Evolutionary conservation across 2,113 vertebrate genomes (phyloP).

Genomic region (Coptodon rendalli): DNA sequence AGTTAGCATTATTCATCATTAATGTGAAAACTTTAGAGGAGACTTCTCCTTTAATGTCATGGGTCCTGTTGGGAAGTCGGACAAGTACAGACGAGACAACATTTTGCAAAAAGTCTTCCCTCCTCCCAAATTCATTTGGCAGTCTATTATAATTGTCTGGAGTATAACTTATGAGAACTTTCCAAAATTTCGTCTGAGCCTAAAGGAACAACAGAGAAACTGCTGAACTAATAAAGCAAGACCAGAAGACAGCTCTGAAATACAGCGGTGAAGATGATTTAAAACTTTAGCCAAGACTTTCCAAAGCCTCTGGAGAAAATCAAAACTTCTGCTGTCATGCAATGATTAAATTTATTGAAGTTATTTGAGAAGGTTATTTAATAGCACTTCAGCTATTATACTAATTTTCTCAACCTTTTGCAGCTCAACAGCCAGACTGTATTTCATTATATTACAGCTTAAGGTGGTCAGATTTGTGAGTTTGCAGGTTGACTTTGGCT

Average conservation of each 20-base stretch:
- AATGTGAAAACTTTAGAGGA: neutral
- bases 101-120: neutral
- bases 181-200: neutral
- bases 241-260: neutral
- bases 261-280: neutral
- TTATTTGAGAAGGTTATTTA: neutral
- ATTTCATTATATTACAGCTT: neutral
- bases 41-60: neutral
- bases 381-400: neutral
- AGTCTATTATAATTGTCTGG: neutral
- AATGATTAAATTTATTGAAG: neutral
- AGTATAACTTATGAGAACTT: neutral
- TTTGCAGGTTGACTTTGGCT: neutral
- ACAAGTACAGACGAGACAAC: neutral
- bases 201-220: neutral
- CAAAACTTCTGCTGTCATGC: neutral
- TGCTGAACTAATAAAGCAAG: neutral
- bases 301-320: neutral
- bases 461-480: neutral
- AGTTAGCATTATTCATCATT: neutral
- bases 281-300: neutral
- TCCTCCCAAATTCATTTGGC: neutral
- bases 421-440: neutral
- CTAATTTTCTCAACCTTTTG: neutral
- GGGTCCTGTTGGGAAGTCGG: neutral